Evolutionary conservation across 2,113 vertebrate species (phyloP).

Genomic region (Vicugna pacos): DNA sequence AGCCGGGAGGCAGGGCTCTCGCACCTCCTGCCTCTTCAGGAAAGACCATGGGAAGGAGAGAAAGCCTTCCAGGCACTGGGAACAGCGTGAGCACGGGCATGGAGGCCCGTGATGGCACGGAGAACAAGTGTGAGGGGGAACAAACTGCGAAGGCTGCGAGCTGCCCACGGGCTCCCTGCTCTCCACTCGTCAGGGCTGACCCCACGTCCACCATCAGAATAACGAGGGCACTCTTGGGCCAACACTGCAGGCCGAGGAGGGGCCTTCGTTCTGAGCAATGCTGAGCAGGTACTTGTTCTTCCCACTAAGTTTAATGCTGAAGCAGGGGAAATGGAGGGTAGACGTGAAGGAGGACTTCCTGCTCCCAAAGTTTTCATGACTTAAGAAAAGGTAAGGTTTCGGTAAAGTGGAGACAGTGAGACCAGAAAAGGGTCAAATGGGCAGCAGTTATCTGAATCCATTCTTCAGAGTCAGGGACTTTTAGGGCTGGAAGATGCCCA

Average conservation of each 20-base stretch:
- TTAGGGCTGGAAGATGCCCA: not conserved
- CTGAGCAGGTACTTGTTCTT: not conserved
- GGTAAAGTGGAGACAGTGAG: not conserved
- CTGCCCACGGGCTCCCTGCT: accelerated
- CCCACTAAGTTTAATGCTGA: not conserved
- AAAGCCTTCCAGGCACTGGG: not conserved
- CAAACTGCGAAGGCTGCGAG: not conserved
- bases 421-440: not conserved
- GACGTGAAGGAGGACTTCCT: not conserved
- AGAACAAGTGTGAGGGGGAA: not conserved
- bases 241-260: not conserved
- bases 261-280: not conserved
- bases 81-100: not conserved
- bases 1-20: not conserved
- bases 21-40: not conserved
- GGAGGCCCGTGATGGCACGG: not conserved
- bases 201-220: not conserved
- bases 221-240: not conserved
- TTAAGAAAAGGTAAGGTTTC: not conserved
- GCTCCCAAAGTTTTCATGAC: not conserved
- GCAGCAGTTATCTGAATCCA: not conserved
- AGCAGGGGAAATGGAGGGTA: not conserved
- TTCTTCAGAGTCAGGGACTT: not conserved
- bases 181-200: not conserved
- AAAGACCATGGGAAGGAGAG: not conserved